Evolutionary conservation across 2,888 invertebrate genomes (phyloP), one percentile per base, ranked within the genome.

Genomic region (Galerucella nymphaeae): DNA sequence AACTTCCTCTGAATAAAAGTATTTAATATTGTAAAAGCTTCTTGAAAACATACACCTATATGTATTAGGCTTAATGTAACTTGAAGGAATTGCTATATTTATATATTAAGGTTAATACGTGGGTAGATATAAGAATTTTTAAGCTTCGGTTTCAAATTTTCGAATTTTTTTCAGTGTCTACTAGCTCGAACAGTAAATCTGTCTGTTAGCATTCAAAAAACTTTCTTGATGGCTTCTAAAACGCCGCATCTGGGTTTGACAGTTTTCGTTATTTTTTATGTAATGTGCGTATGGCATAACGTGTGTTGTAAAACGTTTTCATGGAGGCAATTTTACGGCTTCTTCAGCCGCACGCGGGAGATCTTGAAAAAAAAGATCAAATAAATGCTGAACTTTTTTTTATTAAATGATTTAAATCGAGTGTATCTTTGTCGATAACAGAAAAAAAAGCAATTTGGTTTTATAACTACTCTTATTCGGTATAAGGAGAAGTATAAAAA

Each of bases 21-120:
- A 23, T 69, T 69, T 69, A 69, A 69, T 69, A 69, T 62, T 62
- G 68, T 69, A 55, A 69, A 69, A 69, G 69, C 53, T 69, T 69
- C 55, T 62, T 16, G 50, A 69, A 62, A 69, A 69, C 45, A 55
- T 58, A 66, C 20, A 66, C 13, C 45, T 66, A 20, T 42, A 23
- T 64, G 42, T 62, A 62, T 38, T 38, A 1, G 18, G 61, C 42
- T 42, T 42, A 42, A 10, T 42, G 13, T 62, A 62, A 62, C 61
- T 16, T n/a, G n/a, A n/a, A n/a, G n/a, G 4, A 11, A 18, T 42
- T 42, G 42, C 16, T 42, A 18, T 16, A 10, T 53, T 18, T 53
- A 2, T 53, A 53, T 18, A 53, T 18, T 53, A 18, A 53, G 53
- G 18, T 53, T 18, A 18, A 53, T 18, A 53, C 45, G 45, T 45